Evolutionary conservation across 2,888 invertebrate species (phyloP).

Genomic region (Dascillus cervinus): DNA sequence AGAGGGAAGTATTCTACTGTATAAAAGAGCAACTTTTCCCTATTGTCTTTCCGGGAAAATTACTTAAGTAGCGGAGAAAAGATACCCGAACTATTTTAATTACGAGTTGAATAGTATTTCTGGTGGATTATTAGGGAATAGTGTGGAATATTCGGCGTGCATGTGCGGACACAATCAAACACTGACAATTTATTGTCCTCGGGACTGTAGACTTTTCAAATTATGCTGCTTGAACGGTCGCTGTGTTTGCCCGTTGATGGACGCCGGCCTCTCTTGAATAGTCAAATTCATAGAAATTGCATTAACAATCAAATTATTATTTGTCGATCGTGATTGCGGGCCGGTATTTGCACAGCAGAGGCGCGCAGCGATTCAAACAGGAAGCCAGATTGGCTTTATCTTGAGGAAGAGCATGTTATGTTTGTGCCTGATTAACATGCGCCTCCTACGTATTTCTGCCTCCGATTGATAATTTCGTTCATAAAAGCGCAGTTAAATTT

Average conservation of each 20-base stretch:
- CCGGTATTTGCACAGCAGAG: conserved; percentile 21
- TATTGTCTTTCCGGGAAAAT: conserved; percentile 27
- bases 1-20: no score
- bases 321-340: conserved; percentile 39
- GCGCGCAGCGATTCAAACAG: conserved; percentile 6
- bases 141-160: no score
- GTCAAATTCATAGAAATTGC: conserved; percentile 42
- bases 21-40: no score
- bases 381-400: not conserved
- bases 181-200: conserved; percentile 30
- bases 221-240: conserved; percentile 34
- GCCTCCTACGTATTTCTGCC: not conserved
- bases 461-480: not conserved
- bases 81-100: conserved; percentile 15
- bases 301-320: conserved; percentile 43
- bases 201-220: conserved; percentile 35
- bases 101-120: conserved; percentile 6
- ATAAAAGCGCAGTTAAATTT: not conserved
- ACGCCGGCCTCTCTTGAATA: conserved; percentile 33
- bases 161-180: conserved; percentile 28
- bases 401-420: not conserved
- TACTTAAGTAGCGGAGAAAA: no score
- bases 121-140: no score
- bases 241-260: conserved; percentile 31
- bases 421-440: not conserved